A percentile compares a stretch with the other conserved stretches of the same genome.
These are phyloP conservation scores for Sebastes ruberrimus DNA, from an alignment of 2,797 vertebrate species.

Conservation along the genomic window DNA sequence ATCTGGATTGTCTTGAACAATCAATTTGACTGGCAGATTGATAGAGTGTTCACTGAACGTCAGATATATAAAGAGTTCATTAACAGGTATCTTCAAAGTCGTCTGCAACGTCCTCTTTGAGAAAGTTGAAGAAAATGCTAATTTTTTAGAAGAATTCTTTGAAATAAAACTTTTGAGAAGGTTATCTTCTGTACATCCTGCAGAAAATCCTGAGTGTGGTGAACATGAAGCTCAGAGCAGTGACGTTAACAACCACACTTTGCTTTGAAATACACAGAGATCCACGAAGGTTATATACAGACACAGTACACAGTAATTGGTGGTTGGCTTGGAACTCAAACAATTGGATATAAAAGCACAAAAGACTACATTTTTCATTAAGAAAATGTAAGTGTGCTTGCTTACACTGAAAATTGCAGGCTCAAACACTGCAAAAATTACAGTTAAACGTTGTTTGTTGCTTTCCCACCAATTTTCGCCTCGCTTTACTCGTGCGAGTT, in stretches of 20 bases:
- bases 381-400: neutral
- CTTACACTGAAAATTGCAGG: neutral
- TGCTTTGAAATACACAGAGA: neutral
- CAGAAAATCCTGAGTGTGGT: neutral
- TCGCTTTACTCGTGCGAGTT: no score
- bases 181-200: neutral
- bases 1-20: constrained; percentile 39
- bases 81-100: constrained; percentile 17
- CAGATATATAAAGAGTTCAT: constrained; percentile 23
- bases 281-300: neutral
- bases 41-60: constrained; percentile 1
- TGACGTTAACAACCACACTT: neutral
- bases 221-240: neutral
- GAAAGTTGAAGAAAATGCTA: neutral
- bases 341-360: neutral
- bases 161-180: neutral
- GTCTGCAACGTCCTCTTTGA: neutral
- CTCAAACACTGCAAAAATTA: neutral
- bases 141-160: neutral
- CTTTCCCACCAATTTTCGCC: no score
- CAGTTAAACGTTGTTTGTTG: no score
- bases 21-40: constrained; percentile 50
- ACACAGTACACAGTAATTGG: neutral
- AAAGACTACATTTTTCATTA: neutral
- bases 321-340: neutral